These are phyloP conservation scores for Plagodis dolabraria DNA, from an alignment of 2,888 invertebrate species.

Conservation along the genomic window DNA sequence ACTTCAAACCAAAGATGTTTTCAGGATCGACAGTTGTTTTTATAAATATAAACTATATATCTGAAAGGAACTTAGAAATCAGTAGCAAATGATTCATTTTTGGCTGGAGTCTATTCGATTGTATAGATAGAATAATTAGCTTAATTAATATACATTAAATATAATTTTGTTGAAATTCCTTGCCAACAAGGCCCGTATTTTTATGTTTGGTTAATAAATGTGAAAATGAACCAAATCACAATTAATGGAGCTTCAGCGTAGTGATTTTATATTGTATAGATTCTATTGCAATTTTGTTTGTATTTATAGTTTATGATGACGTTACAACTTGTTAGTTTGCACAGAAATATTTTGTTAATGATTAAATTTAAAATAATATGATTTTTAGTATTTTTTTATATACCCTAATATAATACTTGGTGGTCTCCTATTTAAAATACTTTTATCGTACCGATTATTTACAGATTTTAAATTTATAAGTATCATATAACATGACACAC, in stretches of 20 bases:
- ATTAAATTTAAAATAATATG: conserved; percentile 63
- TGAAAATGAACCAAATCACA: conserved; percentile 32
- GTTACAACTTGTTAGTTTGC: conserved; percentile 76
- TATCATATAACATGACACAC: too few relatives aligned
- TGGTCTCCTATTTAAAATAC: too few relatives aligned
- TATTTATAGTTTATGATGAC: conserved; percentile 79
- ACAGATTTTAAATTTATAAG: too few relatives aligned
- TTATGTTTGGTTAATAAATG: conserved; percentile 1
- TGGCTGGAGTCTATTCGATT: conserved; percentile 16
- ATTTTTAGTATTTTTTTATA: too few relatives aligned
- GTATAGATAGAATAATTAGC: conserved; percentile 12
- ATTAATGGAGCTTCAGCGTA: conserved; percentile 28
- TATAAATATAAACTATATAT: background rate
- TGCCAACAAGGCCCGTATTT: background rate
- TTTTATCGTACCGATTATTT: too few relatives aligned
- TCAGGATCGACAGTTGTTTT: conserved; percentile 5
- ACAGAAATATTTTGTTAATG: conserved; percentile 73
- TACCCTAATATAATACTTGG: too few relatives aligned
- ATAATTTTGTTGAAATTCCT: conserved; percentile 11
- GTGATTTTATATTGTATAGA: conserved; percentile 45
- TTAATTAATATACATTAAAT: background rate
- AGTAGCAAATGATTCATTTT: conserved; percentile 7
- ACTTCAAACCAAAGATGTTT: conserved; percentile 29
- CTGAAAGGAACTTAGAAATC: too few relatives aligned
- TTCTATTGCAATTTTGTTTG: conserved; percentile 77